Conservation (phyloP, 1,140 invertebrate genomes). For the Leucophenga varia region DNA sequence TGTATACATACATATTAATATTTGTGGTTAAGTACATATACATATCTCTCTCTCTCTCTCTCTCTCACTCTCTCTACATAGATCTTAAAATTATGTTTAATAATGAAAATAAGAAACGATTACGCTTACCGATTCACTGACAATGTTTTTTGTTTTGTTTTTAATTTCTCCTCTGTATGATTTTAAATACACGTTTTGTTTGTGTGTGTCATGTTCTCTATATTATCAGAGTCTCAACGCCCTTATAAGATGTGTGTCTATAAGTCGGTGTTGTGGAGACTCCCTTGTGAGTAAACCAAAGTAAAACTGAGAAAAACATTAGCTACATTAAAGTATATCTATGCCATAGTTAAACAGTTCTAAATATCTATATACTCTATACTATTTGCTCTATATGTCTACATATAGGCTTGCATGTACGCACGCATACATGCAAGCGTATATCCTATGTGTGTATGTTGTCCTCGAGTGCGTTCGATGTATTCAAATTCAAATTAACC, state of each 20-base stretch:
- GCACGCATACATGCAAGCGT: slow-evolving; percentile 8
- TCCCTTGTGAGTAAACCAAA: slow-evolving; percentile 52
- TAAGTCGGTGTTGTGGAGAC: slow-evolving; percentile 52
- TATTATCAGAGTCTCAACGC: slow-evolving; percentile 50
- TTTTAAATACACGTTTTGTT: slow-evolving; percentile 44
- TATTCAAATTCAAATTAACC: too few species aligned
- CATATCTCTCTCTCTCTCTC: too few species aligned
- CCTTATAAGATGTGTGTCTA: slow-evolving; percentile 49
- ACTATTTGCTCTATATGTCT: slow-evolving; percentile 8
- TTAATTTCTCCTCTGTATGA: slow-evolving; percentile 29
- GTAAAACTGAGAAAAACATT: slow-evolving; percentile 33
- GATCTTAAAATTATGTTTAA: too few species aligned
- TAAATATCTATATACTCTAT: slow-evolving; percentile 17
- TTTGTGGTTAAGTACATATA: too few species aligned
- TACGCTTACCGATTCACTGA: slow-evolving; percentile 20
- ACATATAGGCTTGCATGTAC: slow-evolving; percentile 15
- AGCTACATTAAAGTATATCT: too few species aligned
- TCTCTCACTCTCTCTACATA: too few species aligned
- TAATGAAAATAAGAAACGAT: too few species aligned
- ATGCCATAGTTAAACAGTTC: slow-evolving; percentile 23
- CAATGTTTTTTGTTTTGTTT: slow-evolving; percentile 29
- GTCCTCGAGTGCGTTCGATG: slow-evolving; percentile 20
- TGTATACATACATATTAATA: too few species aligned
- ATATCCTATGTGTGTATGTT: slow-evolving; percentile 22
- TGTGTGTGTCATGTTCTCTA: slow-evolving; percentile 50